Evolutionary conservation across 2,797 vertebrate species (phyloP).

Genomic region (Sebastes minor): DNA sequence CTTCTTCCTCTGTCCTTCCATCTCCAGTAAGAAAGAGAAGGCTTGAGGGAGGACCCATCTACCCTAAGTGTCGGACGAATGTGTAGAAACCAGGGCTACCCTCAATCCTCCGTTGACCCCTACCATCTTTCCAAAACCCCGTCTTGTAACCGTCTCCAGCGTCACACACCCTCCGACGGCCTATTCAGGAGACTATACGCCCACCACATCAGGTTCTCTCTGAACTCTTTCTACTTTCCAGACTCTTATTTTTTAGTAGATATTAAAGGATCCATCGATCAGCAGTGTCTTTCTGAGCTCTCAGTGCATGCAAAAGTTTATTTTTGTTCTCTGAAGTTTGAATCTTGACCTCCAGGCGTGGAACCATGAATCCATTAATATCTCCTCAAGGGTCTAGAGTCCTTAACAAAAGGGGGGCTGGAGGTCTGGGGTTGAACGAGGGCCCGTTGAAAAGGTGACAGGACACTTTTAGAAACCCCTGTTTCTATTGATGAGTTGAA

Average conservation of each 20-base stretch:
- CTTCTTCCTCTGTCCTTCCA: conserved; percentile 1
- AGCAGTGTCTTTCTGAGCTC: conserved; percentile 1
- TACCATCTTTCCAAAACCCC: neutral
- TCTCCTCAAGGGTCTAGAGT: conserved; percentile 23
- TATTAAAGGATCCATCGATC: conserved; percentile 34
- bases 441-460: conserved; percentile 11
- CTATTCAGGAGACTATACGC: conserved; percentile 5
- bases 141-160: conserved; percentile 5
- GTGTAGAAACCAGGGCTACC: conserved; percentile 81
- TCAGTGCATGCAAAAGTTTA: conserved; percentile 30
- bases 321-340: conserved; percentile 32
- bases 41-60: conserved; percentile 94
- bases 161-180: neutral
- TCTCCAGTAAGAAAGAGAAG: conserved; percentile 94
- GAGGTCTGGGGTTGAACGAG: conserved; percentile 31
- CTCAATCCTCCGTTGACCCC: conserved; percentile 40
- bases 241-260: conserved; percentile 25
- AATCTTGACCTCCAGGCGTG: neutral
- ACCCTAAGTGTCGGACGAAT: conserved; percentile 95
- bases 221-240: conserved; percentile 23
- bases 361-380: conserved; percentile 32
- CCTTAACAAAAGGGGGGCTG: neutral
- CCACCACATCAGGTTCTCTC: conserved; percentile 18
- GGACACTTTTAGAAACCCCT: conserved; percentile 17
- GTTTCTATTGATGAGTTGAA: conserved; percentile 37